phyloP scores from a whole-genome alignment of 1,140 invertebrate species.

The Agrilus planipennis region DNA sequence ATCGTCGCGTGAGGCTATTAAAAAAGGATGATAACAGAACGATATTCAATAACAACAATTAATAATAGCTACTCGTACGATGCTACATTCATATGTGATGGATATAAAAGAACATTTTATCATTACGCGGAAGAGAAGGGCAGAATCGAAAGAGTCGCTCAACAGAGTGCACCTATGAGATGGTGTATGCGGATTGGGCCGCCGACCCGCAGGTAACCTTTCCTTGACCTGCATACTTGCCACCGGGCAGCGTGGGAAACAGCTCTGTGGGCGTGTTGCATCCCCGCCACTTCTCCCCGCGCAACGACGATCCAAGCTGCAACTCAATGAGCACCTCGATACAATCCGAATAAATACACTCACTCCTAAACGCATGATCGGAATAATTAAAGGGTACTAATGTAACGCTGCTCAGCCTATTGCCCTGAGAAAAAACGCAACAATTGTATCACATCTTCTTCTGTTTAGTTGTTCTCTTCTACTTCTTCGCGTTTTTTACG shows the following conservation, averaged over 20 bases:
- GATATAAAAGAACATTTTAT: too few relatives aligned
- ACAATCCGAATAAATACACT: constrained; percentile 27
- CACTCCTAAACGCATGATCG: constrained; percentile 30
- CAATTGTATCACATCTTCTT: constrained; percentile 5
- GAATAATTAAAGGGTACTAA: constrained; percentile 25
- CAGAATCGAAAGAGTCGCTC: too few relatives aligned
- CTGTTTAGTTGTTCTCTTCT: too few relatives aligned
- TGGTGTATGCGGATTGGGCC: constrained; percentile 27
- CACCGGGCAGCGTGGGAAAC: constrained; percentile 36
- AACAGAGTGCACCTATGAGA: too few relatives aligned
- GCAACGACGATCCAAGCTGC: constrained; percentile 26
- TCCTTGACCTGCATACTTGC: constrained; percentile 37
- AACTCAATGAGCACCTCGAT: constrained; percentile 32
- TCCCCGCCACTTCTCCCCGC: constrained; percentile 20
- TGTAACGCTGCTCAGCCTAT: constrained; percentile 5
- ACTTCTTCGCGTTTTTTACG: too few relatives aligned
- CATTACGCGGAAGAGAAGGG: too few relatives aligned
- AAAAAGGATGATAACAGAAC: too few relatives aligned
- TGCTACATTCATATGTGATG: too few relatives aligned
- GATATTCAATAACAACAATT: too few relatives aligned
- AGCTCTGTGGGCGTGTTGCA: constrained; percentile 33
- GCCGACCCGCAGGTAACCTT: constrained; percentile 34
- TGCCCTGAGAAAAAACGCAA: constrained; percentile 5
- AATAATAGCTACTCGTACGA: too few relatives aligned
- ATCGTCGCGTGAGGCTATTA: too few relatives aligned